A percentile compares a stretch with the other conserved stretches of the same genome.
Conservation (phyloP, 2,797 vertebrate genomes). For the Neoniphon sammara region DNA sequence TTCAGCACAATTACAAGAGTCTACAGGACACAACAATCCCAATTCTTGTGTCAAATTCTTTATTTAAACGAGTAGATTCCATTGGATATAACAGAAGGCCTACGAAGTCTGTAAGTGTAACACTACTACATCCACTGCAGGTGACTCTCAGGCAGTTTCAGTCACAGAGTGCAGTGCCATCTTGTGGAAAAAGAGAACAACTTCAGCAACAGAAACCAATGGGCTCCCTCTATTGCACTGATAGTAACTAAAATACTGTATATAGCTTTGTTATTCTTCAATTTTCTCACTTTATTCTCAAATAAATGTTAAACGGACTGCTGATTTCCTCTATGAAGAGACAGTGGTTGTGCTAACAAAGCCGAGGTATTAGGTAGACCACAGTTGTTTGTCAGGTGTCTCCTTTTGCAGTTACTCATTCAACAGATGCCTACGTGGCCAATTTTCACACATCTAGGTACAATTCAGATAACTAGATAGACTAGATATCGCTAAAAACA, state of each 20-base stretch:
- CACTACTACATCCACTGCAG: conserved; percentile 12
- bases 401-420: conserved; percentile 14
- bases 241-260: background rate
- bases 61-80: conserved; percentile 47
- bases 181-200: conserved; percentile 64
- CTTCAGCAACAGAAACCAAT: background rate
- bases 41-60: conserved; percentile 43
- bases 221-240: background rate
- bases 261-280: too few relatives aligned
- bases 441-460: conserved; percentile 1
- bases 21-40: conserved; percentile 16
- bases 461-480: background rate
- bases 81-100: background rate
- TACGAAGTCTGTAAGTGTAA: background rate
- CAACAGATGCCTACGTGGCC: background rate
- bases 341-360: background rate
- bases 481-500: conserved; percentile 6
- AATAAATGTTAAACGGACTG: too few relatives aligned
- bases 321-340: background rate
- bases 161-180: conserved; percentile 68
- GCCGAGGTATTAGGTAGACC: background rate
- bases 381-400: background rate
- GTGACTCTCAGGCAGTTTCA: conserved; percentile 20
- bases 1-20: conserved; percentile 7
- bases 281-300: too few relatives aligned